Evolutionary conservation across 2,113 vertebrate genomes (phyloP).

Genomic region (Elgaria multicarinata): DNA sequence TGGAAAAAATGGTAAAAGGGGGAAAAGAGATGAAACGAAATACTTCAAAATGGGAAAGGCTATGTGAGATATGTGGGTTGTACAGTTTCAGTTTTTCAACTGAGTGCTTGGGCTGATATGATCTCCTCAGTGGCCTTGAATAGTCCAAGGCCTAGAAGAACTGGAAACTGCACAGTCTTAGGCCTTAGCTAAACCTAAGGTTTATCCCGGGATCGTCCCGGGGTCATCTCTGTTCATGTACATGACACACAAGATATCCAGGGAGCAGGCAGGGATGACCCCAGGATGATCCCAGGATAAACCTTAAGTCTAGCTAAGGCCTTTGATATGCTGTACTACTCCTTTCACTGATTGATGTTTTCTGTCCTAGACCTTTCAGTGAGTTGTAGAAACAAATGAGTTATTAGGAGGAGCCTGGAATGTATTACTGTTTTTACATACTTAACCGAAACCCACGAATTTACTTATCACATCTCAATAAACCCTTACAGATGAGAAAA

Average conservation of each 20-base stretch:
- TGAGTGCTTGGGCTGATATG: no score
- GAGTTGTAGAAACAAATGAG: background rate
- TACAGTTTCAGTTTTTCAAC: background rate
- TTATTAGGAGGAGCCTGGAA: background rate
- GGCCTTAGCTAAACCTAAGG: no score
- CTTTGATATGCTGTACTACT: background rate
- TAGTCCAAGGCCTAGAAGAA: background rate
- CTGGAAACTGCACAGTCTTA: background rate
- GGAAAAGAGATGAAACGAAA: background rate
- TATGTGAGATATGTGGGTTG: background rate
- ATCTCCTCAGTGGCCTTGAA: no score
- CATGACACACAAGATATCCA: no score
- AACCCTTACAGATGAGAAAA: background rate
- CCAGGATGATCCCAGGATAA: no score
- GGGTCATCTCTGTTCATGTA: no score
- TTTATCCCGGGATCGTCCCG: no score
- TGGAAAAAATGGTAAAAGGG: no score
- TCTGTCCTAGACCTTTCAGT: background rate
- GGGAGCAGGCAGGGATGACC: no score
- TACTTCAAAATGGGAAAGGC: background rate
- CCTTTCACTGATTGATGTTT: background rate
- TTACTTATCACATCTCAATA: background rate
- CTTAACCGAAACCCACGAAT: background rate
- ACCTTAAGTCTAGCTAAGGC: no score
- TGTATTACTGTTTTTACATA: background rate